Evolutionary conservation across 2,113 vertebrate genomes (phyloP), one percentile per base, ranked within the genome.

Genomic region (Nannospalax galili): DNA sequence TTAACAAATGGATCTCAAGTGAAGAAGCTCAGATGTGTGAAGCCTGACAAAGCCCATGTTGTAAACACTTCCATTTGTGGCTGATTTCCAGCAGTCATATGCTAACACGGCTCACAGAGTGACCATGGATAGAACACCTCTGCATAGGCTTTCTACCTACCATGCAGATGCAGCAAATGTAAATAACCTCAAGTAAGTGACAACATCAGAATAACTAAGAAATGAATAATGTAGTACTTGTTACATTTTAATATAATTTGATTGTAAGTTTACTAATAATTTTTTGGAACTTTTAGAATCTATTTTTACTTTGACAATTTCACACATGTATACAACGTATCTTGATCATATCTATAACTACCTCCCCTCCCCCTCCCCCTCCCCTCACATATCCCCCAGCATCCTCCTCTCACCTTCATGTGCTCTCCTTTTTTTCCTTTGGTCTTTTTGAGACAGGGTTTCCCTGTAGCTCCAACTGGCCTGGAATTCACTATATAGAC

Each of bases 241-340:
- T 67, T 60, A 30, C 28, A 22, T 92, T 84, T 74, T 40, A 56
- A 96, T 64, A 67, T 30, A 90, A 87, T 84, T 30, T 80, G 90
- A 82, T 56, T 74, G 4, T 87, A 87, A 92, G 15, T 64, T 60
- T 84, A 88, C 87, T 32, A 64, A 32, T 37, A 65, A 82, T 62
- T 40, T 42, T 77, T 52, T 4, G 70, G 32, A 5, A 0, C 10
- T 24, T 56, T 80, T 64, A 64, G 15, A 19, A 64, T 82, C 42
- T 65, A 42, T 19, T 14, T 64, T 82, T 82, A 60, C 37, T 64
- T 42, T 82, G 80, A 42, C 37, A 64, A 40, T 32, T 10, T 65
- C 30, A 65, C 20, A 82, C 37, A 42, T 32, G 60, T 40, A 64
- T 64, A 42, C 15, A 65, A 42, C 42, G 80, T 45, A 32, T 64